Evolutionary conservation across 92 coral and sea anemone species (phyloP).

Genomic region (Phenganax marumi): DNA sequence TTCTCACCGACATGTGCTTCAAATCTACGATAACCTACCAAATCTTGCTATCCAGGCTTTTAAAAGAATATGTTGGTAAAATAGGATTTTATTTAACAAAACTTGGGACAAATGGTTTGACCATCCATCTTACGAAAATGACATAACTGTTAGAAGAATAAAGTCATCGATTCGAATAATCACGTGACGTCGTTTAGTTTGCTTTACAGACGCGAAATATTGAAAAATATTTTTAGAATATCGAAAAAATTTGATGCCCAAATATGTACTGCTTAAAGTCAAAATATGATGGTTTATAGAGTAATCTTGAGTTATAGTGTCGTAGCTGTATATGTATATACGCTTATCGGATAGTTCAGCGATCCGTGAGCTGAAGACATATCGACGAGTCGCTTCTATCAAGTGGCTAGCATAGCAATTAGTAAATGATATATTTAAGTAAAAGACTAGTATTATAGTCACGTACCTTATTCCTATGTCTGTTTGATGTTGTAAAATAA

Average conservation of each 20-base stretch:
- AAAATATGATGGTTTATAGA: neutral
- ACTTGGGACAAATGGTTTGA: neutral
- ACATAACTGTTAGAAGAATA: conserved; percentile 30
- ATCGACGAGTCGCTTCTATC: too few relatives aligned
- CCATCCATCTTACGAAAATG: conserved; percentile 3
- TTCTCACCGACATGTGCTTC: neutral
- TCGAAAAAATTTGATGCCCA: neutral
- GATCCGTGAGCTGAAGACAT: neutral
- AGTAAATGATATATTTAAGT: neutral
- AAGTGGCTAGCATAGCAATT: neutral
- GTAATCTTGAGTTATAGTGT: neutral
- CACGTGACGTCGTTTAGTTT: conserved; percentile 26
- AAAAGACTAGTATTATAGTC: neutral
- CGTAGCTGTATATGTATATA: conserved; percentile 12
- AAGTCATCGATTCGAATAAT: conserved; percentile 34
- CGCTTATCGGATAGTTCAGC: conserved; percentile 8
- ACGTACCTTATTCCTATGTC: conserved; percentile 35
- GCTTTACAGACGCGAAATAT: neutral
- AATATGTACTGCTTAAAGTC: neutral
- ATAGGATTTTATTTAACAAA: neutral
- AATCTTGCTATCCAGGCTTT: neutral
- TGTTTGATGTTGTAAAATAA: conserved; percentile 25
- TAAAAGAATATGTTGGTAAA: conserved; percentile 3
- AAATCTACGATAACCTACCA: neutral
- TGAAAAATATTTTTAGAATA: neutral